Base-by-base conservation (phyloP, 1,140 invertebrate genomes). In the Venustaconcha ellipsiformis region DNA sequence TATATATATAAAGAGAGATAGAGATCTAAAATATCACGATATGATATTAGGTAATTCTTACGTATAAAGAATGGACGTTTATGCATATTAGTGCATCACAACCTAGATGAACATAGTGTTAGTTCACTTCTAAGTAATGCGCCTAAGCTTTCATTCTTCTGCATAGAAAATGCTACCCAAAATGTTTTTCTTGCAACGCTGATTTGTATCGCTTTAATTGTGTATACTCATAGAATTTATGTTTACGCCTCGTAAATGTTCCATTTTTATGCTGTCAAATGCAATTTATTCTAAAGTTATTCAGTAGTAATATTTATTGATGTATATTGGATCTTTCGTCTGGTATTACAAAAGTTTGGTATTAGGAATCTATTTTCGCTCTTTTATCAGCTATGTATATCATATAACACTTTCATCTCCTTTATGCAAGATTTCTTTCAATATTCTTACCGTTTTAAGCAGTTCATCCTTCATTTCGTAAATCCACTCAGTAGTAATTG, bases 391-490 rank as follows among this genome's bases (percentile, higher is more conserved):
- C 17, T 18, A n/a, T 17, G 69, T 14, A 11, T 14, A 15, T 37
- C 17, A 14, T 37, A 26, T 26, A 1, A n/a, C 30, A 14, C 15
- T 55, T 30, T 2, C 0, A 62, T 37, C 17, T 59, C 20, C 23
- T 67, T 37, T 55, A 62, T 8, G 17, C 0, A 55, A 67, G 67
- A 20, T 0, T 63, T 30, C 14, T 74, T 37, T 23, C 18, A 1
- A 75, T 14, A 12, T 56, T 17, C 62, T 66, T 65, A 82, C 81
- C 37, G 58, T 74, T 57, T 80, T 71, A 12, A 97, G 95, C 1
- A 98, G 91, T 15, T 95, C 95, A 23, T 94, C 94, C 59, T 95
- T 92, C 95, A 98, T 97, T 86, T 97, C 95, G 84, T 95, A 95
- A 17, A 76, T 63, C 80, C 80, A 82, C 11, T 73, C 60, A 14